These are phyloP conservation scores for Parasteatoda tepidariorum DNA, from an alignment of 1,140 invertebrate species.

Conservation along the genomic window DNA sequence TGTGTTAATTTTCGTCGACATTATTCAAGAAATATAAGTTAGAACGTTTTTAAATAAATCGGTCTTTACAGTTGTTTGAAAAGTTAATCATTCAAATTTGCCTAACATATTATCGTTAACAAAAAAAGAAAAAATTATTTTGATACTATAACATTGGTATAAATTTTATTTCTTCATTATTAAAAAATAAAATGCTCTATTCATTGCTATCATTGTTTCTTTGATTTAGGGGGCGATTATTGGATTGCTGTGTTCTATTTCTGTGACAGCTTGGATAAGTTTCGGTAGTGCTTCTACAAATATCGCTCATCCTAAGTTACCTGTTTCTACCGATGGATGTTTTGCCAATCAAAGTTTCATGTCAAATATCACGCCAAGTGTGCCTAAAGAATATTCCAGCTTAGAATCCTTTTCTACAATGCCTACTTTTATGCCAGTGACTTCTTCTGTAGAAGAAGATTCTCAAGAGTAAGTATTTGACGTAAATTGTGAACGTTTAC, in stretches of 20 bases:
- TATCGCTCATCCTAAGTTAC: conserved; percentile 65
- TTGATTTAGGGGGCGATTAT: conserved; percentile 82
- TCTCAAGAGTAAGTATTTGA: not conserved
- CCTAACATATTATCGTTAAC: too few relatives aligned
- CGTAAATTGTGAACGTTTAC: too few relatives aligned
- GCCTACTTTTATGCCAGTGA: not conserved
- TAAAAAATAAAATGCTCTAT: too few relatives aligned
- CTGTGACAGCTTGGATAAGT: conserved; percentile 84
- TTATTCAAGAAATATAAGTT: too few relatives aligned
- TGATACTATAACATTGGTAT: too few relatives aligned
- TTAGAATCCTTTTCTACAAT: not conserved
- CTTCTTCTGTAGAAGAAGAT: not conserved
- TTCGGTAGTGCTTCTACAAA: conserved; percentile 74
- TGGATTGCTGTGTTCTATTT: conserved; percentile 77
- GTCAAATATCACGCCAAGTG: not conserved
- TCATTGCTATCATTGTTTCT: too few relatives aligned
- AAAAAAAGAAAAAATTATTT: too few relatives aligned
- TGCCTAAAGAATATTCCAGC: not conserved
- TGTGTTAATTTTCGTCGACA: too few relatives aligned
- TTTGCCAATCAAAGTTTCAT: not conserved
- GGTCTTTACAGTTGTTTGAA: too few relatives aligned
- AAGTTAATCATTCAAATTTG: too few relatives aligned
- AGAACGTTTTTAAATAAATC: too few relatives aligned
- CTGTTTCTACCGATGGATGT: conserved; percentile 78
- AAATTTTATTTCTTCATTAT: too few relatives aligned